Percentiles rank a stretch among this genome's conserved stretches.
Conservation (phyloP, 2,797 vertebrate genomes). For the Cirrhinus mrigala region DNA sequence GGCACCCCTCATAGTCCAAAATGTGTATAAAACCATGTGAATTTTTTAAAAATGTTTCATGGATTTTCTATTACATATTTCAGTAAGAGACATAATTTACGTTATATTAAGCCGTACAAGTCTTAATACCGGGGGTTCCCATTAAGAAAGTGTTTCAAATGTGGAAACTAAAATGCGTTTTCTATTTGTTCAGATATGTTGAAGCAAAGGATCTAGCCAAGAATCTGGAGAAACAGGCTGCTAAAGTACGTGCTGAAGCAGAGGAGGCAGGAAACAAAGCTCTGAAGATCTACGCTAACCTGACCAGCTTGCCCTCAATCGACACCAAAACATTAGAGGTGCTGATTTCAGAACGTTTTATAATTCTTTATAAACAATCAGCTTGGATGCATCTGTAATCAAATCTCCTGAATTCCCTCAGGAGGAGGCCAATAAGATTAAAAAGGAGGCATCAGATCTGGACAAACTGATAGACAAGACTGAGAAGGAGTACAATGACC, state of each 20-base stretch:
- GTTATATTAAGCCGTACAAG: no score
- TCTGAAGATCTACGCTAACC: conserved; percentile 91
- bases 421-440: conserved; percentile 92
- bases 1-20: no score
- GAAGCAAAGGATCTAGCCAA: conserved; percentile 91
- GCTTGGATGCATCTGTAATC: background rate
- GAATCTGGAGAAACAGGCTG: conserved; percentile 92
- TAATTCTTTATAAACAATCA: background rate
- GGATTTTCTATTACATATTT: no score
- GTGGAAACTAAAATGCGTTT: background rate
- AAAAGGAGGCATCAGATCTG: conserved; percentile 90
- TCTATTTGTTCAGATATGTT: conserved; percentile 81
- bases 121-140: no score
- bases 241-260: conserved; percentile 87
- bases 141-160: background rate
- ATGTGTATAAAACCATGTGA: no score
- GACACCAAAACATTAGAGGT: conserved; percentile 90
- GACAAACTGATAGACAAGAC: conserved; percentile 91
- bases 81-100: no score
- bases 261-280: conserved; percentile 89
- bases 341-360: background rate
- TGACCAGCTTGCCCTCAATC: conserved; percentile 85
- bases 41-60: no score
- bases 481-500: conserved; percentile 90
- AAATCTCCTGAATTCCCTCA: conserved; percentile 60